A percentile compares a stretch with the other conserved stretches of the same genome.
These are phyloP conservation scores for Rhea pennata DNA, from an alignment of 2,113 vertebrate species.

Conservation along the genomic window DNA sequence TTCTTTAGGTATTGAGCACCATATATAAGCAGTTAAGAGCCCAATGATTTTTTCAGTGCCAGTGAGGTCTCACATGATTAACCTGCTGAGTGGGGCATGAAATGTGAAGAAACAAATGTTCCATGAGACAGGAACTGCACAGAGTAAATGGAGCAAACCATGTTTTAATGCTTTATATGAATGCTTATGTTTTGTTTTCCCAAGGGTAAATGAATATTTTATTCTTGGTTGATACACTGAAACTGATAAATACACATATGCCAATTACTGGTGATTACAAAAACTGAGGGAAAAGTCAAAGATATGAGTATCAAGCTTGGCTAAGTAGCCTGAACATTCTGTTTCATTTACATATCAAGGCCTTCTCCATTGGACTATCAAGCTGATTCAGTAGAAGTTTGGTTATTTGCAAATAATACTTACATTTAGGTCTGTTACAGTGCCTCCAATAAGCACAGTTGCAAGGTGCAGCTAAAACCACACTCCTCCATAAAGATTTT, in stretches of 20 bases:
- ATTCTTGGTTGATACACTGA: not conserved
- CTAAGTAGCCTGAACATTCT: not conserved
- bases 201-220: not conserved
- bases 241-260: not conserved
- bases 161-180: not conserved
- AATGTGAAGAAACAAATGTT: constrained; percentile 40
- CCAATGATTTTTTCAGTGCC: not conserved
- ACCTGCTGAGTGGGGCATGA: not conserved
- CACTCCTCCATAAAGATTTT: not conserved
- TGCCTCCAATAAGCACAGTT: not conserved
- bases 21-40: not conserved
- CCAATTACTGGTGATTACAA: not conserved
- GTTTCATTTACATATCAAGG: not conserved
- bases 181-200: not conserved
- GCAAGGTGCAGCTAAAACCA: not conserved
- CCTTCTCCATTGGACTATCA: not conserved
- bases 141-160: constrained; percentile 6
- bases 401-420: not conserved
- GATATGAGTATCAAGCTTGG: not conserved
- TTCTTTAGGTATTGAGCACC: not conserved
- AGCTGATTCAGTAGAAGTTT: not conserved
- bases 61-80: not conserved
- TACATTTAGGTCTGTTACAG: not conserved
- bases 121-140: not conserved
- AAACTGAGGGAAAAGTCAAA: not conserved